Evolutionary conservation across 1,140 invertebrate species (phyloP).

Genomic region (Drosophila mauritiana): DNA sequence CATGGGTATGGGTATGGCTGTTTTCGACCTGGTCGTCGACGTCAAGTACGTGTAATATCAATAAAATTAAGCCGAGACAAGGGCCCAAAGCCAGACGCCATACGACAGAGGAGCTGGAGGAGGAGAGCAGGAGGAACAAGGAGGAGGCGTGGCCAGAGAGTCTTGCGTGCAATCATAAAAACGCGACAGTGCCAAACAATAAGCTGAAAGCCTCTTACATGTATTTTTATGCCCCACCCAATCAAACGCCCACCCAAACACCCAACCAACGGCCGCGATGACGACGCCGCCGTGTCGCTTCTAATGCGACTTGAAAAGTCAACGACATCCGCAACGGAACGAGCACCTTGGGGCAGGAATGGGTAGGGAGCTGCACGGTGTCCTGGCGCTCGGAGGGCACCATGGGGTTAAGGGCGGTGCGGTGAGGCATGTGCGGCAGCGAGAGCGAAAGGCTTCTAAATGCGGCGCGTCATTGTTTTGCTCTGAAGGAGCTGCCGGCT

Average conservation of each 20-base stretch:
- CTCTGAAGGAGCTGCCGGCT: conserved; percentile 38
- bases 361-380: neutral
- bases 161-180: conserved; percentile 65
- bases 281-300: conserved; percentile 43
- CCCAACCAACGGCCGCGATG: conserved; percentile 6
- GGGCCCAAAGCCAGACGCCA: conserved; percentile 14
- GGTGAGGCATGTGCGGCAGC: neutral
- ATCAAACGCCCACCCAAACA: neutral
- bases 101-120: no score
- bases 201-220: conserved; percentile 82
- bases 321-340: conserved; percentile 66
- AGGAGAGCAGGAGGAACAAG: neutral
- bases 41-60: conserved; percentile 78
- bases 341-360: neutral
- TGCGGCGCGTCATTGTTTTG: conserved; percentile 73
- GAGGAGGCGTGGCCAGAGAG: neutral
- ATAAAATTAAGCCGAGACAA: conserved; percentile 75
- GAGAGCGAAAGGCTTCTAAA: conserved; percentile 50
- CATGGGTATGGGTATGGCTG: conserved; percentile 4
- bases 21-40: conserved; percentile 47
- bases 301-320: conserved; percentile 82
- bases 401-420: neutral
- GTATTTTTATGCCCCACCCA: conserved; percentile 71
- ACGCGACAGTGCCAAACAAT: conserved; percentile 72
- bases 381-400: neutral